Evolutionary conservation across 1,140 invertebrate species (phyloP).

Genomic region (Caenorhabditis tropicalis): DNA sequence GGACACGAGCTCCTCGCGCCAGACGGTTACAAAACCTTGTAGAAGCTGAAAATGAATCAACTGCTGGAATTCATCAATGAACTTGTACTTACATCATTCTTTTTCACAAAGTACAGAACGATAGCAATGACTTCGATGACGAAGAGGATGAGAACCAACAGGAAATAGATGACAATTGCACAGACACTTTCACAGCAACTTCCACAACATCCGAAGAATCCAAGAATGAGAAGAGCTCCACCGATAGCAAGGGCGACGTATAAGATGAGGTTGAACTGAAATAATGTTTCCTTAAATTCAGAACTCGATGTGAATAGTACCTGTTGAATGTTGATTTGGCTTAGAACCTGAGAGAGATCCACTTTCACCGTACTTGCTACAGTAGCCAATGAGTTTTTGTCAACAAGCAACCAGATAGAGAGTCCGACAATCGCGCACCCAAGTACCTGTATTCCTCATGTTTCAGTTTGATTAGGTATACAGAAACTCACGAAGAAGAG

Average conservation of each 20-base stretch:
- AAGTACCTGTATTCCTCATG: constrained; percentile 27
- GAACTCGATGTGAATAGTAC: neutral
- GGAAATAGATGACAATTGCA: constrained; percentile 53
- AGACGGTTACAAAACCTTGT: neutral
- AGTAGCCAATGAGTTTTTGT: constrained; percentile 9
- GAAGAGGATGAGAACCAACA: constrained; percentile 50
- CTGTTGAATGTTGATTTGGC: constrained; percentile 25
- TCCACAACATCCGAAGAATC: constrained; percentile 54
- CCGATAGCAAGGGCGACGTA: constrained; percentile 46
- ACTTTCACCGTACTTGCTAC: constrained; percentile 27
- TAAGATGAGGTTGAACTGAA: constrained; percentile 41
- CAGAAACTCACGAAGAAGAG: constrained; percentile 54
- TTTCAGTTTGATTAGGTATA: neutral
- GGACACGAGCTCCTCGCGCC: constrained; percentile 5
- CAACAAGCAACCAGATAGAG: constrained; percentile 48
- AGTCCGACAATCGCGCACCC: constrained; percentile 46
- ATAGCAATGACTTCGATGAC: constrained; percentile 46
- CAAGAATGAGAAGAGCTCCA: constrained; percentile 48
- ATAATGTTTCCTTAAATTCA: no score
- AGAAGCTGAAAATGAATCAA: constrained; percentile 19
- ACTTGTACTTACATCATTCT: constrained; percentile 1
- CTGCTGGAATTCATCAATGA: neutral
- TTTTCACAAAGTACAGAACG: constrained; percentile 49
- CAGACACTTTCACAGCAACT: constrained; percentile 48
- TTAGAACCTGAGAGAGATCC: neutral